Base-by-base conservation (phyloP, 1,140 invertebrate genomes). In the Eueides isabella region DNA sequence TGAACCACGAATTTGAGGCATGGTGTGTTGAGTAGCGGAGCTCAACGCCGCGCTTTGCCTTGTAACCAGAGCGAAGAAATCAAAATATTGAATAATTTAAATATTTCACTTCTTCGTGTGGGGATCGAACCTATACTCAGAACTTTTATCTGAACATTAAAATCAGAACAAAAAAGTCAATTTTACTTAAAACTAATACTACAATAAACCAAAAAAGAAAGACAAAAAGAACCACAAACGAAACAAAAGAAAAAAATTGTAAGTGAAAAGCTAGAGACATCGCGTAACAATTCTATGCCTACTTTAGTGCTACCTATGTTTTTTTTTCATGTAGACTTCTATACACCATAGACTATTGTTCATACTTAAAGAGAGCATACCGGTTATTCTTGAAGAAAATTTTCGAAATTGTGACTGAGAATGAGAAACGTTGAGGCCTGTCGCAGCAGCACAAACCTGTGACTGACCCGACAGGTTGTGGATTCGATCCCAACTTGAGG, bases 201-300 rank as follows among this genome's bases (percentile, higher is more conserved):
- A 19, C 41, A 44, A 26, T 26, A 55, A 55, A 55, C 19, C 23
- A 26, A 44, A 55, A 48, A 44, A n/a, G n/a, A 48, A 11, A 55
- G 41, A 19, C n/a, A 11, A 55, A 26, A 55, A 55, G 48, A 55
- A n/a, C n/a, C n/a, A n/a, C n/a, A n/a, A 23, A 55, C 23, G 23
- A 55, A 68, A 67, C 31, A 73, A 68, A 35, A 68, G 62, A 63
- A 61, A 44, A 68, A 73, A 68, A 73, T 63, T 55, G 35, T 61
- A 67, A 73, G 44, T 67, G 38, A 73, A 72, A 73, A 73, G 72
- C 65, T 63, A 63, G 68, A 55, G 48, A 55, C 48, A 41, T 67
- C 35, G 65, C 26, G 62, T 30, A 31, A 74, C 67, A 74, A 74
- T 69, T 65, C 67, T 31, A 68, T 67, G 66, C 72, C 61, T 74